Percentiles rank a stretch among this genome's conserved stretches.
Evolutionary conservation across 2,113 vertebrate species (phyloP).

Genomic region (Oryzias javanicus): DNA sequence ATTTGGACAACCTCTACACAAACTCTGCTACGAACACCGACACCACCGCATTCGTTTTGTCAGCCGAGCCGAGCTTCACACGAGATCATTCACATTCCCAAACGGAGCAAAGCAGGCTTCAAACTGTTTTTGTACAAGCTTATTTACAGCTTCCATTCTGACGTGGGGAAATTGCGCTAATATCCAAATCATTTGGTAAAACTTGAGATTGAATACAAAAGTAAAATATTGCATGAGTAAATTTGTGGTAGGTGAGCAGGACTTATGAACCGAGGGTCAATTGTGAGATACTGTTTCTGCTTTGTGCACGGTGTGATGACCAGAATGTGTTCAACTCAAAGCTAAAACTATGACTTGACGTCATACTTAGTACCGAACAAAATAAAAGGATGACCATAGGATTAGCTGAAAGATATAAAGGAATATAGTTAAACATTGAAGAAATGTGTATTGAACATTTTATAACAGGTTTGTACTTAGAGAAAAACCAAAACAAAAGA

Average conservation of each 20-base stretch:
- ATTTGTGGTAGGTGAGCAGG: slow-evolving; percentile 50
- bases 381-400: slow-evolving; percentile 42
- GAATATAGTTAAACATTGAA: slow-evolving; percentile 48
- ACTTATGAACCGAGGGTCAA: slow-evolving; percentile 31
- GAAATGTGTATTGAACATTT: slow-evolving; percentile 49
- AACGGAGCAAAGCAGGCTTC: slow-evolving; percentile 54
- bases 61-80: slow-evolving; percentile 33
- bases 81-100: slow-evolving; percentile 46
- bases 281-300: slow-evolving; percentile 22
- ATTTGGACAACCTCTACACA: slow-evolving; percentile 37
- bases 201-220: slow-evolving; percentile 49
- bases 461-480: slow-evolving; percentile 9
- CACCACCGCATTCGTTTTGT: slow-evolving; percentile 17
- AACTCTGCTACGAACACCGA: slow-evolving; percentile 23
- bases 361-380: slow-evolving; percentile 35
- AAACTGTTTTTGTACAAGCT: slow-evolving; percentile 65
- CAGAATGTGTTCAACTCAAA: slow-evolving; percentile 35
- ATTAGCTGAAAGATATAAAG: slow-evolving; percentile 53
- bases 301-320: slow-evolving; percentile 28
- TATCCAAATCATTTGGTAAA: slow-evolving; percentile 39
- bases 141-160: slow-evolving; percentile 75
- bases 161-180: slow-evolving; percentile 49
- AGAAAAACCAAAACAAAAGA: slow-evolving; percentile 1
- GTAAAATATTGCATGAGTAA: slow-evolving; percentile 44
- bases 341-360: slow-evolving; percentile 12